phyloP scores from a whole-genome alignment of 1,140 invertebrate species.

The Dinoponera quadriceps region DNA sequence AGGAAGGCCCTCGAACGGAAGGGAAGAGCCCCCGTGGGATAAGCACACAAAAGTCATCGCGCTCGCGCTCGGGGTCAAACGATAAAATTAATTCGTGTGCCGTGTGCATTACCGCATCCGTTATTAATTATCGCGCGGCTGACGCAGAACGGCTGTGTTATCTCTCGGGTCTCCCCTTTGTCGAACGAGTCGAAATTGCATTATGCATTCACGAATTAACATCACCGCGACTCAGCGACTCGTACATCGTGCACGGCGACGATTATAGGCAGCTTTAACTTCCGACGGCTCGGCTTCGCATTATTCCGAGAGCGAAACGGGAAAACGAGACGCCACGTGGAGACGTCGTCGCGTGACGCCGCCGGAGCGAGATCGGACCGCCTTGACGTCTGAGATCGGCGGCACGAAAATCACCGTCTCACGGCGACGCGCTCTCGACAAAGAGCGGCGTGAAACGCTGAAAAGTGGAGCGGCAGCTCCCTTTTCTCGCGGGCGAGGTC shows the following conservation, averaged over 20 bases:
- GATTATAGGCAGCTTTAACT: slow-evolving; percentile 19
- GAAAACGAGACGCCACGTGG: neutral
- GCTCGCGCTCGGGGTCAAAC: slow-evolving; percentile 62
- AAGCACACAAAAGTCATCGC: slow-evolving; percentile 73
- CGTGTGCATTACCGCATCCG: slow-evolving; percentile 53
- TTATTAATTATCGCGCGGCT: slow-evolving; percentile 42
- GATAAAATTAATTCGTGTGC: slow-evolving; percentile 73
- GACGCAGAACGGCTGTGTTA: slow-evolving; percentile 31
- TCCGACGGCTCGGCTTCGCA: neutral
- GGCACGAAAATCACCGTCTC: slow-evolving; percentile 31
- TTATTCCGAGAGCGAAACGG: neutral
- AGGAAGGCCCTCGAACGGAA: slow-evolving; percentile 67
- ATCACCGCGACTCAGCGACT: neutral
- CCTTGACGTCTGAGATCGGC: slow-evolving; percentile 15
- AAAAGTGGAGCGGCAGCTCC: slow-evolving; percentile 54
- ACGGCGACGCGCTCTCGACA: slow-evolving; percentile 31
- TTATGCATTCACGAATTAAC: slow-evolving; percentile 26
- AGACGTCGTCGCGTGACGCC: slow-evolving; percentile 25
- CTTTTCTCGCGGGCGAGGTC: slow-evolving; percentile 54
- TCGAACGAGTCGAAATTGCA: slow-evolving; percentile 24
- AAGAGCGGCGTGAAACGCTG: slow-evolving; percentile 38
- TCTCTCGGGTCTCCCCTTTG: neutral
- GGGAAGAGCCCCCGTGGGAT: slow-evolving; percentile 74
- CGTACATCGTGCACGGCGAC: neutral
- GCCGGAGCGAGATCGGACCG: slow-evolving; percentile 30